Base-by-base conservation (phyloP, 2,888 invertebrate species). In the Leucophenga maculata region DNA sequence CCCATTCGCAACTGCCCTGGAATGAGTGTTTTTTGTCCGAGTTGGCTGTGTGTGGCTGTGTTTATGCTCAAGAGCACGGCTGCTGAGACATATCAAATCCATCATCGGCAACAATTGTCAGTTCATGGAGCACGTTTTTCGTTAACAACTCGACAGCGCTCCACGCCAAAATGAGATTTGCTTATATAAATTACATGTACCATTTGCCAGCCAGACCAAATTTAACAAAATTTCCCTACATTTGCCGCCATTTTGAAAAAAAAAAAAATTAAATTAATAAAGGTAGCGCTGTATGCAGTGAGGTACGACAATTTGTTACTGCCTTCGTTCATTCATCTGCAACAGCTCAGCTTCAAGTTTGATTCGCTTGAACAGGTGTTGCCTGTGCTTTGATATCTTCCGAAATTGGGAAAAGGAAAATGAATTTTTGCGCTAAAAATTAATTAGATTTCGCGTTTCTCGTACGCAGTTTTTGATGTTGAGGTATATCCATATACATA, bases 361-460 rank as follows among this genome's bases (percentile, higher is more conserved):
- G 50, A 18, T 60, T 16, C 62, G 39, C 18, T 65, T 52, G 26
- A 52, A 65, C 65, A 26, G 32, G 16, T 54, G 54, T 65, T 32
- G 32, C 16, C 50, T 52, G n/a, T 16, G 13, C 14, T 57, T 57
- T 57, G 26, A 57, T 57, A 57, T 18, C 14, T 14, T 26, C 18
- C 18, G 6, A 22, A 31, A 16, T 57, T 31, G 57, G 14, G 26
- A 22, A 31, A 60, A 18, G 11, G 11, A 67, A 72, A 77, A 69
- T 68, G 69, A 77, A 59, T 68, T 59, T 46, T 1, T 8, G 60
- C 32, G 18, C 39, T 44, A 60, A 60, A 73, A 73, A 79, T 77
- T 83, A 80, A 83, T 80, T 83, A 77, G 78, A 82, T 74, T 77
- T 14, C 16, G 16, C 16, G 64, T 74, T 77, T 14, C 16, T 16